phyloP scores from a whole-genome alignment of 2,113 vertebrate genomes.

The Ailuropoda melanoleuca region DNA sequence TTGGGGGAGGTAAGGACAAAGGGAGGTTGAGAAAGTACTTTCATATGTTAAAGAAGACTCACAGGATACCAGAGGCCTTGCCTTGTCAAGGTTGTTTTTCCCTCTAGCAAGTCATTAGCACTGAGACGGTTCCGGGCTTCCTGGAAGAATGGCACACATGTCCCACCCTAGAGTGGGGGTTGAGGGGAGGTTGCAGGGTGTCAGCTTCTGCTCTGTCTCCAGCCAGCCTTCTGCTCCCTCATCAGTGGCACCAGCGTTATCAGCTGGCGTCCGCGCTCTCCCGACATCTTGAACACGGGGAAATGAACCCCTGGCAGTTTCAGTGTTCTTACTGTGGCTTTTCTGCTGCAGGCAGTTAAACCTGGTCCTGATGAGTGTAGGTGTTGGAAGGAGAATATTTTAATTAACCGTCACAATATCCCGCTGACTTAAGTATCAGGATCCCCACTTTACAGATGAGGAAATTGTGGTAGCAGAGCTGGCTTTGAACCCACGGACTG shows the following conservation, averaged over 20 bases:
- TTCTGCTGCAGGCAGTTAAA: background rate
- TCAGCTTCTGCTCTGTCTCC: no score
- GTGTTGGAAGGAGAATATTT: background rate
- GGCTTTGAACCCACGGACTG: background rate
- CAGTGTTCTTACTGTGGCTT: background rate
- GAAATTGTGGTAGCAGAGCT: background rate
- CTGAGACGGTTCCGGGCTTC: no score
- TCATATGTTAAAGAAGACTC: no score
- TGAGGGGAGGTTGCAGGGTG: no score
- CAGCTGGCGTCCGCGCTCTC: background rate
- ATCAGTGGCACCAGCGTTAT: background rate
- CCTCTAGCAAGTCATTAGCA: no score
- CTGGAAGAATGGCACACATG: no score
- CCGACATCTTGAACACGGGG: background rate
- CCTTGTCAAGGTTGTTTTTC: no score
- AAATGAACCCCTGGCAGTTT: background rate
- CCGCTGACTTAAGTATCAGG: background rate
- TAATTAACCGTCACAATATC: background rate
- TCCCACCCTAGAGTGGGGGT: no score
- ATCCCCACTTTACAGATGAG: background rate
- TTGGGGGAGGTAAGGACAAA: no score
- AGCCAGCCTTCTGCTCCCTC: no score
- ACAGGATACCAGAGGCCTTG: no score
- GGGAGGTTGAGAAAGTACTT: no score
- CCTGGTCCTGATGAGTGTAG: background rate